Conservation (phyloP, 2,797 vertebrate species). For the Ptychadena robeensis region DNA sequence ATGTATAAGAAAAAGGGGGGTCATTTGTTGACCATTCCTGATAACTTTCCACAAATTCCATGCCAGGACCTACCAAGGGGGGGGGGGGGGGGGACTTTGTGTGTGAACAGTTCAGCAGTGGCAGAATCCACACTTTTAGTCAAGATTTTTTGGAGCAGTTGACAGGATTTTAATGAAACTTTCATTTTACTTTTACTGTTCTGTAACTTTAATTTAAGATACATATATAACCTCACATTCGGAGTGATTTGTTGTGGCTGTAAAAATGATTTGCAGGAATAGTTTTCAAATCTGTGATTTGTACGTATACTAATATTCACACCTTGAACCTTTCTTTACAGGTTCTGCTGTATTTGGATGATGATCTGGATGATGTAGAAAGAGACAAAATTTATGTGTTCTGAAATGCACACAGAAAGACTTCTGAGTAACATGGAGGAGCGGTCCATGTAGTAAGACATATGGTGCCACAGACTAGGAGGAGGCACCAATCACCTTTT, state of each 20-base stretch:
- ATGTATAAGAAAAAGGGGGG: too few species aligned
- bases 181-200: too few species aligned
- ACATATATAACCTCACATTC: not conserved
- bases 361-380: constrained; percentile 91
- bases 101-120: too few species aligned
- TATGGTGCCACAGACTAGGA: not conserved
- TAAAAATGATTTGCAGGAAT: not conserved
- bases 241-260: not conserved
- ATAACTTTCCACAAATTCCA: too few species aligned
- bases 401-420: constrained; percentile 68
- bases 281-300: not conserved
- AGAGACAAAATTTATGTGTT: constrained; percentile 97
- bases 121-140: too few species aligned
- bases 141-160: too few species aligned
- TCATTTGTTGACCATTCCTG: too few species aligned
- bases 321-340: constrained; percentile 60
- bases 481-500: not conserved
- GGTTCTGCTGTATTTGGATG: constrained; percentile 94
- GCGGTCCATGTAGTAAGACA: not conserved
- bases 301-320: not conserved
- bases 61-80: too few species aligned
- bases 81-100: too few species aligned
- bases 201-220: too few species aligned
- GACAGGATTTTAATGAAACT: too few species aligned
- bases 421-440: not conserved